Base-by-base conservation (phyloP, 2,113 vertebrate genomes). In the Paramisgurnus dabryanus region DNA sequence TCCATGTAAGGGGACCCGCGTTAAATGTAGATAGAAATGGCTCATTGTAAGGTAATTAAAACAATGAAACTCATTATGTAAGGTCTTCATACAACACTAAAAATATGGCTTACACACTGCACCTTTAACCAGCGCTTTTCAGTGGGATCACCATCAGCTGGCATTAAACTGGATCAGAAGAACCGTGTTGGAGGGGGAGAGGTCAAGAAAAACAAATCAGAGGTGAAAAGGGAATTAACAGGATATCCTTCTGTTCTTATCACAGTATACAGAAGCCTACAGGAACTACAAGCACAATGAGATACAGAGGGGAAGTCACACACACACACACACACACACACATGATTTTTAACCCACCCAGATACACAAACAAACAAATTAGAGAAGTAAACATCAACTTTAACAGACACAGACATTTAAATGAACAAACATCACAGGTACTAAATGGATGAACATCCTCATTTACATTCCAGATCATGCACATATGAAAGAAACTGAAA, bases 171-270 rank as follows among this genome's bases (percentile, higher is more conserved):
- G n/a, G 39, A 60, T 74, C 69, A 58, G 39, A 66, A 80, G 57
- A 55, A 45, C 13, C n/a, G 50, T 18, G 80, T 73, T 45, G 53
- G 34, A 9, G 34, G 50, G 68, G 34, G 47, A 63, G 15, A 61
- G 69, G 60, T 61, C 45, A 76, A 58, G 63, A 80, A 67, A 64
- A 64, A 71, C 63, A 78, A 53, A 73, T 55, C 60, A 17, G 75
- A 45, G 68, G 49, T 50, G 15, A 11, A 18, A 41, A 71, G 83
- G 81, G 85, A 84, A 83, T 73, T 71, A 49, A 81, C 78, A 87
- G 87, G 86, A 87, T 81, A 84, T 86, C 87, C 87, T 88, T 78
- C 58, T 40, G 47, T 66, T 84, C 84, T 87, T 88, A 87, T 87
- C 87, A 78, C 67, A 40, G 69, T 77, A 45, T 73, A 80, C 86